These are phyloP conservation scores for Aurelia sp. DNA, from an alignment of 30 jellyfish, hydroid and myxozoan genomes.

Conservation along the genomic window DNA sequence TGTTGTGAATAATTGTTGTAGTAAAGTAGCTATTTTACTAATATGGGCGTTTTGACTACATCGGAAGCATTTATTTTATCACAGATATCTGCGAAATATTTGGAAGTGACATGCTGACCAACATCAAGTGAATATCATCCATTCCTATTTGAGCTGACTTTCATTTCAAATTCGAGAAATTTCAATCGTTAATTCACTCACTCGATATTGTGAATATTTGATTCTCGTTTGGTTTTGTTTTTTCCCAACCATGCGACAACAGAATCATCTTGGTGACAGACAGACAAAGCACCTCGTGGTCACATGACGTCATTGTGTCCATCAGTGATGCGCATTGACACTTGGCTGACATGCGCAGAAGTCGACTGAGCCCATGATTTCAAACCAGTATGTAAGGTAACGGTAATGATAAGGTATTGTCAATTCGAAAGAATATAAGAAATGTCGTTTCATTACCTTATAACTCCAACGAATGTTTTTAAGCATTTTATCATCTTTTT, in stretches of 20 bases:
- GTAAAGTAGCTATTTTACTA: too few species aligned
- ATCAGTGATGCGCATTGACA: constrained; percentile 33
- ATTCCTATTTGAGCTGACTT: constrained; percentile 15
- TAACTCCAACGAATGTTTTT: neutral
- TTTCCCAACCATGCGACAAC: constrained; percentile 59
- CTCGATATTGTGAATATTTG: constrained; percentile 13
- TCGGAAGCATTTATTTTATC: neutral
- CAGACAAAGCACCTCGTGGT: constrained; percentile 44
- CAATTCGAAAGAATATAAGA: constrained; percentile 50
- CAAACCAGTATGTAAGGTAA: constrained; percentile 20
- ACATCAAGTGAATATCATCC: constrained; percentile 9
- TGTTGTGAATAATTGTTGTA: too few species aligned
- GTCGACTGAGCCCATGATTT: constrained; percentile 15
- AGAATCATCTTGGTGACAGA: constrained; percentile 45
- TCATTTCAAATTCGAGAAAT: constrained; percentile 38
- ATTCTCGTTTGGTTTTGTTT: constrained; percentile 46
- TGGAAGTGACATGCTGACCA: neutral
- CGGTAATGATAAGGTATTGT: constrained; percentile 61
- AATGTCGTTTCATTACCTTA: constrained; percentile 41
- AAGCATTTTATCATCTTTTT: neutral
- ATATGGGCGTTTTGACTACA: neutral
- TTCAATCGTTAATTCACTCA: constrained; percentile 30
- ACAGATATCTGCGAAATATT: constrained; percentile 6
- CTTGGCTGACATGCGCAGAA: constrained; percentile 29
- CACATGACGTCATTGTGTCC: constrained; percentile 41